Evolutionary conservation across 2,888 invertebrate genomes (phyloP).

Genomic region (Troilus luridus): DNA sequence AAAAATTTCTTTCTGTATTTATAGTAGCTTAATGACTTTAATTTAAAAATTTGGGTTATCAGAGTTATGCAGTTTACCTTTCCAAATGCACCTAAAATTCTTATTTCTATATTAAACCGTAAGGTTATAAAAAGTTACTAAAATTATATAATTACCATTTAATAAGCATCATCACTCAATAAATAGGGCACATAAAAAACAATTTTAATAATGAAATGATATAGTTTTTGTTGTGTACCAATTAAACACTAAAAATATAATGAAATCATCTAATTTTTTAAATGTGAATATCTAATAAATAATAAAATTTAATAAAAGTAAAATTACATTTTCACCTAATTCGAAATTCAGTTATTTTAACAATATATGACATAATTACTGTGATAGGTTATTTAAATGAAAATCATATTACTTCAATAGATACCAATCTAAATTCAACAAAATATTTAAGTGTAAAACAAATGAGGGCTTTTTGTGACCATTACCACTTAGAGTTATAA

Average conservation of each 20-base stretch:
- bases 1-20: neutral
- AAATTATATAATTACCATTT: neutral
- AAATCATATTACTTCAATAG: neutral
- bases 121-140: neutral
- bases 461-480: slow-evolving; percentile 47
- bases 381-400: neutral
- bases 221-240: neutral
- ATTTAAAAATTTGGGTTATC: neutral
- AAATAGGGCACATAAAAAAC: neutral
- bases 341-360: neutral
- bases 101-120: neutral
- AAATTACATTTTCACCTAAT: neutral
- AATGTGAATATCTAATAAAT: too few relatives aligned
- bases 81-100: neutral
- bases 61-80: slow-evolving; percentile 52
- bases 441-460: neutral
- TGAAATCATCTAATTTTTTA: too few relatives aligned
- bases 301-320: neutral
- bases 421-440: neutral
- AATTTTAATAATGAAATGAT: neutral
- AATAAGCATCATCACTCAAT: neutral
- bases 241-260: neutral
- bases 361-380: neutral
- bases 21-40: neutral
- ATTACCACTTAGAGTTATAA: slow-evolving; percentile 28